Evolutionary conservation across 1,140 invertebrate species (phyloP), one percentile per base, ranked within the genome.

Genomic region (Drosophila bifasciata): DNA sequence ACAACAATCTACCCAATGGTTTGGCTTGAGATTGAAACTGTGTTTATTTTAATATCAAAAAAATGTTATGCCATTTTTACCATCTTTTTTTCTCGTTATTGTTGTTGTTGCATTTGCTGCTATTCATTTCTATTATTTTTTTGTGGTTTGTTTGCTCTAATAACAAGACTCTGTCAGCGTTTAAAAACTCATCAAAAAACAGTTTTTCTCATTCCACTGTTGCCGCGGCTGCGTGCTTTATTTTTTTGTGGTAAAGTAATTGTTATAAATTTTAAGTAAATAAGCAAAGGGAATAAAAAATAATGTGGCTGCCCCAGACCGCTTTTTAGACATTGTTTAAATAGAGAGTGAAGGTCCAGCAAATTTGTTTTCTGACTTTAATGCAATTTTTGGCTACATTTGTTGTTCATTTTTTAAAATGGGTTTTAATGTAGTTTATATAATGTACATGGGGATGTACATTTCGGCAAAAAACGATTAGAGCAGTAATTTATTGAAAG

Each of bases 41-140:
- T 85, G 62, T 86, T 86, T 80, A 85, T 85, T 86, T 85, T 76
- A 76, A 80, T 80, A 80, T 77, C 52, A 70, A 40, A 80, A 40
- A 80, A 85, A 86, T 85, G 68, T 72, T 85, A 69, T 86, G 81
- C 43, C 80, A 83, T 62, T 77, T 75, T 74, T 67, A 73, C 60
- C 48, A 43, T 66, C 59, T 58, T 53, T 75, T 55, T 58, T 40
- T 15, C 0, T 48, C 36, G 59, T 73, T 62, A 3, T 2, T 72
- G 57, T 48, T 23, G 11, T 44, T 57, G 32, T 66, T 75, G 66
- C 66, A 68, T 59, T 64, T 49, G 28, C 21, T 23, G 52, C 50
- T 76, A 63, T 72, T 62, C 67, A 70, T 66, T 74, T 56, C 19
- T 23, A 49, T 68, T 68, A 68, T 67, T 68, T 68, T 68, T 63